Evolutionary conservation across 1,140 invertebrate genomes (phyloP).

Genomic region (Dendroctonus ponderosae): DNA sequence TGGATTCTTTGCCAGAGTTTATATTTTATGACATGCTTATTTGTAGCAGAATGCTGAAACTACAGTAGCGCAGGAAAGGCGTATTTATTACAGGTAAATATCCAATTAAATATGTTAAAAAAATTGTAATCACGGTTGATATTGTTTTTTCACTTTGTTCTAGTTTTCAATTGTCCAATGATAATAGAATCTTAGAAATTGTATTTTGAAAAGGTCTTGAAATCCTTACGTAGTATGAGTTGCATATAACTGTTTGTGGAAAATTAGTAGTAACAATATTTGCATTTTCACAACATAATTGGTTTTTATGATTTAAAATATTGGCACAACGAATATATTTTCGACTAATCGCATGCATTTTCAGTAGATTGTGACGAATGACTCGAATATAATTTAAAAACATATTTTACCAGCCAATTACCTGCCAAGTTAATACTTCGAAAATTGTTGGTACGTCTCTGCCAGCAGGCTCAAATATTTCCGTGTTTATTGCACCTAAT

Average conservation of each 20-base stretch:
- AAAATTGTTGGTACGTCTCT: background rate
- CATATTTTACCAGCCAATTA: too few relatives aligned
- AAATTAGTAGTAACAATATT: too few relatives aligned
- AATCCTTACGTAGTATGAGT: too few relatives aligned
- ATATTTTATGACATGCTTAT: conserved; percentile 17
- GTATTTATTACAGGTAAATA: background rate
- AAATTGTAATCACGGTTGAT: too few relatives aligned
- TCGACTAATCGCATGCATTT: too few relatives aligned
- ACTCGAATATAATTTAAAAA: too few relatives aligned
- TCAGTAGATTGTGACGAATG: too few relatives aligned
- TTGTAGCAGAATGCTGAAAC: conserved; percentile 7
- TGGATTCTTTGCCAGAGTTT: conserved; percentile 6
- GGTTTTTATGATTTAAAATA: too few relatives aligned
- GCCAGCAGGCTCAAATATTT: background rate
- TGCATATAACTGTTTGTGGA: too few relatives aligned
- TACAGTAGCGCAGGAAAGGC: conserved; percentile 8
- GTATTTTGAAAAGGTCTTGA: too few relatives aligned
- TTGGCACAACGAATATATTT: too few relatives aligned
- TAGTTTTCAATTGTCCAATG: background rate
- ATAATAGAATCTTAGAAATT: background rate
- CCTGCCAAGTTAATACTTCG: background rate
- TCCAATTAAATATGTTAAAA: conserved; percentile 1
- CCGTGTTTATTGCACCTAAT: conserved; percentile 8
- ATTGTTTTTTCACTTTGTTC: background rate
- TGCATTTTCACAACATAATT: too few relatives aligned